Conservation (phyloP, 2,797 vertebrate genomes). For the Esox lucius region DNA sequence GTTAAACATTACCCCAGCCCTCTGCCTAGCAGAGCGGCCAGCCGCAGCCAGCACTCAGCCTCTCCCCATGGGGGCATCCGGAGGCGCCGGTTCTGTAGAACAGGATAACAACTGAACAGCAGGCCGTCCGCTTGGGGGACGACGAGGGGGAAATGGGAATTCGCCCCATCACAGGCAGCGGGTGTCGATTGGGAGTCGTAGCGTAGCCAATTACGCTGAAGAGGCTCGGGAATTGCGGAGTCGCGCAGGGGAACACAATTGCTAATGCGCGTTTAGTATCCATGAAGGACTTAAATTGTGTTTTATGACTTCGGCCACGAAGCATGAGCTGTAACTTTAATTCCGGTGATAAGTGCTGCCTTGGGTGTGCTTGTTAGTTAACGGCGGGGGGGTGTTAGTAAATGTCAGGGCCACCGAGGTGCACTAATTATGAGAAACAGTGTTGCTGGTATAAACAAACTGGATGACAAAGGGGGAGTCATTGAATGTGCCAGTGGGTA, state of each 20-base stretch:
- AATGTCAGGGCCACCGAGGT: background rate
- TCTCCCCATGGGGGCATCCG: constrained; percentile 41
- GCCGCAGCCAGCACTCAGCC: constrained; percentile 28
- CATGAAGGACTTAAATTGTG: background rate
- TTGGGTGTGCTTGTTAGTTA: background rate
- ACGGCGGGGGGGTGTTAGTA: background rate
- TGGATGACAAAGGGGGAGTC: background rate
- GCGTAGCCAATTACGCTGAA: background rate
- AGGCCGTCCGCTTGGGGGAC: constrained; percentile 7
- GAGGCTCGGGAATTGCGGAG: background rate
- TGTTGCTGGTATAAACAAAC: background rate
- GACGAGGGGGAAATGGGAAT: background rate
- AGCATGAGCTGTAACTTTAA: background rate
- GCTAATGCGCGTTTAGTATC: background rate
- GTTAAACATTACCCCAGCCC: constrained; percentile 35
- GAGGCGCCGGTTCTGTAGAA: constrained; percentile 19
- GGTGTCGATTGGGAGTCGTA: background rate
- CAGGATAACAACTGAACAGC: constrained; percentile 25
- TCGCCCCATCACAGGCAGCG: background rate
- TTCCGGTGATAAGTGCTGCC: background rate
- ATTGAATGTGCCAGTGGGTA: background rate
- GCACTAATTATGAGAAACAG: background rate
- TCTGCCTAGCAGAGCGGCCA: constrained; percentile 22
- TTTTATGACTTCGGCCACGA: background rate
- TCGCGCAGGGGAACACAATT: background rate